phyloP scores from a whole-genome alignment of 2,113 vertebrate species.

The Noturus placidus region DNA sequence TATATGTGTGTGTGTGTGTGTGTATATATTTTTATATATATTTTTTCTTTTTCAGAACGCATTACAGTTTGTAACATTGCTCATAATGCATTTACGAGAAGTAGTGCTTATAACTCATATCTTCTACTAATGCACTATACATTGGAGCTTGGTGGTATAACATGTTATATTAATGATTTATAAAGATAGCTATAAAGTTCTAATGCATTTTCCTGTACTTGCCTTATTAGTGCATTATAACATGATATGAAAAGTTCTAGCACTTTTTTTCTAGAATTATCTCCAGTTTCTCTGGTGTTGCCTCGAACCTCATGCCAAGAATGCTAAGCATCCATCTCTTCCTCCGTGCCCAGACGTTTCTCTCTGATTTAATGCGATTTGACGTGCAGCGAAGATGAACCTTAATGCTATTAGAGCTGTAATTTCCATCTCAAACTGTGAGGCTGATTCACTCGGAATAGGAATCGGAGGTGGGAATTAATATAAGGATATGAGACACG shows the following conservation, averaged over 20 bases:
- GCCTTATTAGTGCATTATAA: not conserved
- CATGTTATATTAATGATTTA: not conserved
- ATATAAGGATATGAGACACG: not conserved
- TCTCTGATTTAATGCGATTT: not conserved
- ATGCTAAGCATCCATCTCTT: conserved; percentile 11
- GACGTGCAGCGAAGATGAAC: not conserved
- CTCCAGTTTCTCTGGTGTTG: not conserved
- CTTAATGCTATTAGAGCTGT: conserved; percentile 26
- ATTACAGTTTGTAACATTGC: not conserved
- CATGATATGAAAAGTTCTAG: not conserved
- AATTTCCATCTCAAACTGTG: conserved; percentile 24
- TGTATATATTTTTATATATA: no score
- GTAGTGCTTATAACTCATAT: not conserved
- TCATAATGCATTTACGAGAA: not conserved
- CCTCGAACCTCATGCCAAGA: not conserved
- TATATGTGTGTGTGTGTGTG: no score
- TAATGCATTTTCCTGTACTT: not conserved
- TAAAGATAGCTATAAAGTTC: not conserved
- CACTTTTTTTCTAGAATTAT: not conserved
- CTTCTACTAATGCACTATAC: not conserved
- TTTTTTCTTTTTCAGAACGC: no score
- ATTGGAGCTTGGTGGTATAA: not conserved
- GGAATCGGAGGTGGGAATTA: conserved; percentile 10
- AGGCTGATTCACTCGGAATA: conserved; percentile 1
- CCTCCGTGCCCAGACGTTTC: not conserved